These are phyloP conservation scores for Catajapyx aquilonaris DNA, from an alignment of 1,140 invertebrate species.

Conservation along the genomic window DNA sequence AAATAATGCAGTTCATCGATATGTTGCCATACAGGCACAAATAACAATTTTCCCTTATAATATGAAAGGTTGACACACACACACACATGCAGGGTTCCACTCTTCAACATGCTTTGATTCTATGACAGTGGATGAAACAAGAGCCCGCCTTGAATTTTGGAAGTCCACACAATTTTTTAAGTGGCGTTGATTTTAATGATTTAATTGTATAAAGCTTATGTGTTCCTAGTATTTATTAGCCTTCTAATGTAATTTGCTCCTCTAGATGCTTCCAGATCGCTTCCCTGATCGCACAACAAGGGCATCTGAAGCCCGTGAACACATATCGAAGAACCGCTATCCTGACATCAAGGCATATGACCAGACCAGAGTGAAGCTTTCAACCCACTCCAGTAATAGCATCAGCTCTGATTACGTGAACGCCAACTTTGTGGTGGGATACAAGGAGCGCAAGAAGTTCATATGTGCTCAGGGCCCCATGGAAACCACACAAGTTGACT, in stretches of 20 bases:
- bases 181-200: no score
- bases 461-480: slow-evolving; percentile 87
- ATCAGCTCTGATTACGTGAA: slow-evolving; percentile 77
- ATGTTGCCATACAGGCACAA: no score
- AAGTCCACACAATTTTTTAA: no score
- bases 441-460: slow-evolving; percentile 81
- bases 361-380: slow-evolving; percentile 67
- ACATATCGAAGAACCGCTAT: slow-evolving; percentile 66
- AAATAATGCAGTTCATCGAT: no score
- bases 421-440: slow-evolving; percentile 75
- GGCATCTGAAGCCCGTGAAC: slow-evolving; percentile 69
- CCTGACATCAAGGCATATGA: slow-evolving; percentile 82
- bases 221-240: background rate
- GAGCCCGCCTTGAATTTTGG: no score
- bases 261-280: slow-evolving; percentile 48
- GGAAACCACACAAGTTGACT: slow-evolving; percentile 79
- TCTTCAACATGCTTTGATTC: no score
- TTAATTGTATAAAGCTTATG: background rate
- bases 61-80: no score
- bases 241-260: slow-evolving; percentile 17
- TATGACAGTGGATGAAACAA: no score
- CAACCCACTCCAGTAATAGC: slow-evolving; percentile 48
- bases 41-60: no score
- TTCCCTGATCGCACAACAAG: slow-evolving; percentile 69
- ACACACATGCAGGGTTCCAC: no score